Conservation (phyloP, 2,888 invertebrate genomes). For the Mystacides longicornis region DNA sequence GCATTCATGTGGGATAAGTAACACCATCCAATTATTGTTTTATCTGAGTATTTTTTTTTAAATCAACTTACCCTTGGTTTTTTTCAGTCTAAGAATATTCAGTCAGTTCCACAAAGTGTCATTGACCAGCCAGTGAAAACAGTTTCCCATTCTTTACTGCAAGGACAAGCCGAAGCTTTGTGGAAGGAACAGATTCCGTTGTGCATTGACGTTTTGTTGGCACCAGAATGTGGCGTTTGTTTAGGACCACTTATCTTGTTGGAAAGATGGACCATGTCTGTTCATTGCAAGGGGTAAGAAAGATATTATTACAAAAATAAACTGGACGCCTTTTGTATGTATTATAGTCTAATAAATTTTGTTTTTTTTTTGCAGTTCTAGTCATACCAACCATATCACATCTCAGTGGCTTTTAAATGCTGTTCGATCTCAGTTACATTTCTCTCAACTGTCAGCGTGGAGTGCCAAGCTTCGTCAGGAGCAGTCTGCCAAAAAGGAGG, state of each 20-base stretch:
- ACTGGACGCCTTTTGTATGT: neutral
- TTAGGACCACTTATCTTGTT: conserved; percentile 55
- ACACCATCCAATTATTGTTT: too few species aligned
- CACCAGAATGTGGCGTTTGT: conserved; percentile 55
- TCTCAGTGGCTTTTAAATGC: conserved; percentile 81
- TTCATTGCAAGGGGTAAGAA: conserved; percentile 50
- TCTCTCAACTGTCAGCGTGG: conserved; percentile 96
- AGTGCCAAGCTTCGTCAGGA: conserved; percentile 43
- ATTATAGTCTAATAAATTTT: neutral
- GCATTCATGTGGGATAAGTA: too few species aligned
- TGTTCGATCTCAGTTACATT: conserved; percentile 89
- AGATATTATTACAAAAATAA: neutral
- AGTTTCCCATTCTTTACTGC: too few species aligned
- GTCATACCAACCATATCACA: conserved; percentile 42
- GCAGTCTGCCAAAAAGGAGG: conserved; percentile 21
- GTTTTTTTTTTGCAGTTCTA: conserved; percentile 36
- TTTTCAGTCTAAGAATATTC: too few species aligned
- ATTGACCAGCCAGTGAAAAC: too few species aligned
- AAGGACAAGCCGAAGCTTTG: conserved; percentile 49
- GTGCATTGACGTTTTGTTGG: conserved; percentile 74
- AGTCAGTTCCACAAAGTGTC: too few species aligned
- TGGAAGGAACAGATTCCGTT: conserved; percentile 67
- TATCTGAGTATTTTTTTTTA: too few species aligned
- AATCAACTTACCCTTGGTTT: too few species aligned
- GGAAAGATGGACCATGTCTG: conserved; percentile 76